Evolutionary conservation across 2,888 invertebrate species (phyloP), one percentile per base, ranked within the genome.

Genomic region (Lissonota sp.): DNA sequence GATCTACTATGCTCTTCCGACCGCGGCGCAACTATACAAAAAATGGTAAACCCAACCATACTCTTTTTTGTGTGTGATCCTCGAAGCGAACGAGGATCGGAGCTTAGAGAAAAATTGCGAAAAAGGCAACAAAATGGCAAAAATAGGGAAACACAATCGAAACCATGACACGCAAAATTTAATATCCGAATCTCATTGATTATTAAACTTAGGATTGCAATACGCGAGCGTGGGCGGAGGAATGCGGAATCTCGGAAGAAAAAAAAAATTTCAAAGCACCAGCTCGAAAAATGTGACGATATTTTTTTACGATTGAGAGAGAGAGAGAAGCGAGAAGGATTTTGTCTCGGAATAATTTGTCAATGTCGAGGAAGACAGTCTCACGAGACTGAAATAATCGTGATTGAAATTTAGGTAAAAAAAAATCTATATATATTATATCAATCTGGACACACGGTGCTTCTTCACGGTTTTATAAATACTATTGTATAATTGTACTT

Each of bases 391-490:
- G 2, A 53, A 37, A 73, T 12, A n/a, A n/a, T 57, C 12, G 40
- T 55, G 67, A 63, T 67, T 63, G 42, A 53, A 72, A 44, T 44
- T n/a, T n/a, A n/a, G 80, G 63, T 44, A 46, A 40, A 73, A 49
- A 58, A 74, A 55, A 42, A n/a, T n/a, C n/a, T n/a, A n/a, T n/a
- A n/a, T n/a, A n/a, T n/a, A n/a, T n/a, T n/a, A n/a, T n/a, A n/a
- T n/a, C n/a, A 55, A 39, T 49, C 42, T 57, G 40, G 71, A 69
- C 58, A 60, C 66, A 69, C 86, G 86, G 87, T 88, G 88, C 88
- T 90, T 88, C 81, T 86, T 88, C 80, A 83, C 82, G 78, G 84
- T 86, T 90, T 89, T 88, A 88, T 88, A n/a, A n/a, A 85, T 64
- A 63, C 57, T 40, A 75, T 79, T 71, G 46, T 55, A 71, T 67